Evolutionary conservation across 2,113 vertebrate genomes (phyloP).

Genomic region (Ascaphus truei): DNA sequence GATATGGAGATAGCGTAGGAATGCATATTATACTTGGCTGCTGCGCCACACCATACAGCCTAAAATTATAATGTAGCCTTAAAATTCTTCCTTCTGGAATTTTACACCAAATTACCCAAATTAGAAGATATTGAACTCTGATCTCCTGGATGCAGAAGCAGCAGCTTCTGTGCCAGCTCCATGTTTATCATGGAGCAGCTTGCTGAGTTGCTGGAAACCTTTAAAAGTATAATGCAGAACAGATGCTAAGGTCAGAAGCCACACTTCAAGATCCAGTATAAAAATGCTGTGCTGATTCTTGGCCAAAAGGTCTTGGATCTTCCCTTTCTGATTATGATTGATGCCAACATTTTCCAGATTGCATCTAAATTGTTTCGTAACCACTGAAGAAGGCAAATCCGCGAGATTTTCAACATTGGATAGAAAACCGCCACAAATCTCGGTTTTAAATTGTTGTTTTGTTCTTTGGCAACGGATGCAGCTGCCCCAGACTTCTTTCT

Average conservation of each 20-base stretch:
- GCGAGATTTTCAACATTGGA: not conserved
- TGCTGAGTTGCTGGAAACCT: constrained; percentile 20
- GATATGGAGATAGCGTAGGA: too few species aligned
- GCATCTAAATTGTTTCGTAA: not conserved
- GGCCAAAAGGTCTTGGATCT: not conserved
- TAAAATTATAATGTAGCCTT: too few species aligned
- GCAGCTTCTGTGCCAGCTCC: not conserved
- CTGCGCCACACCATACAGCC: too few species aligned
- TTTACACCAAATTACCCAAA: not conserved
- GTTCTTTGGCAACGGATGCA: constrained; percentile 15
- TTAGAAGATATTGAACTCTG: not conserved
- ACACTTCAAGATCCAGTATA: not conserved
- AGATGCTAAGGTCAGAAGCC: constrained; percentile 26
- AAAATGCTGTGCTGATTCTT: not conserved
- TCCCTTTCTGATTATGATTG: not conserved
- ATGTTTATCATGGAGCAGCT: constrained; percentile 13
- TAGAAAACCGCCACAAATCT: too few species aligned
- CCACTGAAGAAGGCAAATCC: not conserved
- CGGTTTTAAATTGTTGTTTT: not conserved
- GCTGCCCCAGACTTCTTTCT: not conserved
- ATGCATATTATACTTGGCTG: too few species aligned
- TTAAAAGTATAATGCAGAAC: constrained; percentile 6
- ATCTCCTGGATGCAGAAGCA: not conserved
- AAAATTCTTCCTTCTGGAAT: too few species aligned
- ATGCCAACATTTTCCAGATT: not conserved